A percentile compares a stretch with the other conserved stretches of the same genome.
Conservation (phyloP, 2,888 invertebrate species). For the Philhelius pedissequus region DNA sequence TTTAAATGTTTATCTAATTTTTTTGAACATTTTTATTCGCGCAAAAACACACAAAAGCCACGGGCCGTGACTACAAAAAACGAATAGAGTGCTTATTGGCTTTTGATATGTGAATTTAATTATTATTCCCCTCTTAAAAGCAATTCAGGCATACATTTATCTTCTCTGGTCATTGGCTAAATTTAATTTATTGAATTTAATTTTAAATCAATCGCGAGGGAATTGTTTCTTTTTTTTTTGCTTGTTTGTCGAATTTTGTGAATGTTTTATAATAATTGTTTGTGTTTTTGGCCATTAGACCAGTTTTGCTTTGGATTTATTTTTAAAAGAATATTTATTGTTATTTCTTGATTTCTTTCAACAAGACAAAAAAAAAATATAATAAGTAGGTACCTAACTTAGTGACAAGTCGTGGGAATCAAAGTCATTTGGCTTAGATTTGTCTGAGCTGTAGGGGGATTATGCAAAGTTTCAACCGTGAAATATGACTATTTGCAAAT, state of each 20-base stretch:
- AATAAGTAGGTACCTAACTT: not conserved
- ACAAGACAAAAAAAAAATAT: not conserved
- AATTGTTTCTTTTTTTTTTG: not conserved
- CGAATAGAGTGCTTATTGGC: constrained; percentile 60
- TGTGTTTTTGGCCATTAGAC: constrained; percentile 29
- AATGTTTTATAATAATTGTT: constrained; percentile 59
- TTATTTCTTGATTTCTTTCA: constrained; percentile 7
- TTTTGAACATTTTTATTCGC: constrained; percentile 53
- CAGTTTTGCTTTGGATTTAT: constrained; percentile 46
- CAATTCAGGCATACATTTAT: constrained; percentile 56
- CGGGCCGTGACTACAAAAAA: constrained; percentile 18
- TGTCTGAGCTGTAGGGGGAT: not conserved
- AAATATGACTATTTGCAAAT: constrained; percentile 55
- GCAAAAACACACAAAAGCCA: constrained; percentile 7
- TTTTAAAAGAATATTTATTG: constrained; percentile 45
- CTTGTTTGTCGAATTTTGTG: no score
- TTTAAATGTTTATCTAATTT: constrained; percentile 40
- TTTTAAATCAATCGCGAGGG: constrained; percentile 15
- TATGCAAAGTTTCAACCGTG: constrained; percentile 49
- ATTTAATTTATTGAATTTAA: constrained; percentile 51
- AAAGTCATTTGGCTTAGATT: not conserved
- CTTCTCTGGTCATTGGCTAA: constrained; percentile 50
- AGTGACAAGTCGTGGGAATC: constrained; percentile 59
- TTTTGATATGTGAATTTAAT: constrained; percentile 59
- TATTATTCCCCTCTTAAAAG: constrained; percentile 55